Evolutionary conservation across 2,888 invertebrate genomes (phyloP).

Genomic region (Blera fallax): DNA sequence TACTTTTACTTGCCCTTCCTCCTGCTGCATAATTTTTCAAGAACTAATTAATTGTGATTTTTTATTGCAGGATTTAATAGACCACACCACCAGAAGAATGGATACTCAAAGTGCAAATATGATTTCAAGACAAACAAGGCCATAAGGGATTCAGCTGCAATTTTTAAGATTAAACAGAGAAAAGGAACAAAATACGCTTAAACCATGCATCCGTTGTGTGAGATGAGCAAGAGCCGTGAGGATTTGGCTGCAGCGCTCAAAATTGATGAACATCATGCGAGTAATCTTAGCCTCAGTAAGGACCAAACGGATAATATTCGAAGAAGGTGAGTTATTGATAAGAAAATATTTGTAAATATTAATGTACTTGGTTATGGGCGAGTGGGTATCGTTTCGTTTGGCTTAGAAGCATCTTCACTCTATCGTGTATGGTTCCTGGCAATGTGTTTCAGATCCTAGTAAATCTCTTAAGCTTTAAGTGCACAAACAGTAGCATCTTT

Average conservation of each 20-base stretch:
- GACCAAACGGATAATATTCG: constrained; percentile 80
- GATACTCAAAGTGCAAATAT: not conserved
- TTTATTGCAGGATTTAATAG: not conserved
- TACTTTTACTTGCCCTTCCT: too few species aligned
- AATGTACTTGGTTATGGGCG: too few species aligned
- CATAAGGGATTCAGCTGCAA: not conserved
- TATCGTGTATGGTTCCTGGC: too few species aligned
- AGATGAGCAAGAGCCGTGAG: constrained; percentile 81
- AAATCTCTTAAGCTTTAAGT: too few species aligned
- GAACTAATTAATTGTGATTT: too few species aligned
- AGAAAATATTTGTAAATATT: not conserved
- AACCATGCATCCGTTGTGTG: constrained; percentile 80
- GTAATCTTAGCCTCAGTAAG: constrained; percentile 77
- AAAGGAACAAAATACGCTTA: not conserved
- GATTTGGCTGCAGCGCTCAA: constrained; percentile 78
- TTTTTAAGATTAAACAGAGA: not conserved
- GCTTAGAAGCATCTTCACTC: too few species aligned
- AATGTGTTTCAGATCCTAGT: too few species aligned
- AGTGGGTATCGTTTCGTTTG: too few species aligned
- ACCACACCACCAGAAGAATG: not conserved
- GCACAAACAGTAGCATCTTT: too few species aligned
- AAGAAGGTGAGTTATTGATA: constrained; percentile 77
- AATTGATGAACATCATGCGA: constrained; percentile 77
- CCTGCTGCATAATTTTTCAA: too few species aligned
- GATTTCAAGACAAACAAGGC: not conserved